These are phyloP conservation scores for Platynereis dumerilii DNA, from an alignment of 2,888 invertebrate species.

Conservation along the genomic window DNA sequence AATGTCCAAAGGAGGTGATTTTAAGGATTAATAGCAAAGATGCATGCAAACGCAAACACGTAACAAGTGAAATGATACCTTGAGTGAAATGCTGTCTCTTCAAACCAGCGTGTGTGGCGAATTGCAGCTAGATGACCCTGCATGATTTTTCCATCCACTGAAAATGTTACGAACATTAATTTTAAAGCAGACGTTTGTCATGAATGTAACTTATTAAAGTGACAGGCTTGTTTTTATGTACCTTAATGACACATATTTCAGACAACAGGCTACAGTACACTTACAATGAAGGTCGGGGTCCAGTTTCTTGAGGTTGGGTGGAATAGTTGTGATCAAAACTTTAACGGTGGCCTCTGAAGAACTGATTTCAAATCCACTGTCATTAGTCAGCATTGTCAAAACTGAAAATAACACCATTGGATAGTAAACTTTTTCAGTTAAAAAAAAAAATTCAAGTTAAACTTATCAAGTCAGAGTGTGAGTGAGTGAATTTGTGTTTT, in stretches of 20 bases:
- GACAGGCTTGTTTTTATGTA: background rate
- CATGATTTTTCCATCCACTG: constrained; percentile 75
- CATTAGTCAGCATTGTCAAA: constrained; percentile 67
- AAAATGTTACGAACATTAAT: constrained; percentile 28
- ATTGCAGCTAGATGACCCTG: constrained; percentile 92
- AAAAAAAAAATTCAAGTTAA: background rate
- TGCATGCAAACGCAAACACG: too few relatives aligned
- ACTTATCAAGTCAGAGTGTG: background rate
- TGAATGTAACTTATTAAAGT: background rate
- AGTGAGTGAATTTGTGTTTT: too few relatives aligned
- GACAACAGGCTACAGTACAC: constrained; percentile 27
- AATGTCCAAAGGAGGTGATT: too few relatives aligned
- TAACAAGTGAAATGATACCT: too few relatives aligned
- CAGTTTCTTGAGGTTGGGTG: constrained; percentile 89
- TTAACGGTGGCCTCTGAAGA: constrained; percentile 85
- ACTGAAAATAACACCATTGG: constrained; percentile 59
- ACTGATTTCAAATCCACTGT: constrained; percentile 87
- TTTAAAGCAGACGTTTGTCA: background rate
- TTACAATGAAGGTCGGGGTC: constrained; percentile 81
- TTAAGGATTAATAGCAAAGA: too few relatives aligned
- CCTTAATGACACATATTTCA: background rate
- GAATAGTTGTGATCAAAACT: constrained; percentile 90
- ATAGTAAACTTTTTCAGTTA: background rate
- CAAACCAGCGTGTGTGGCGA: constrained; percentile 96
- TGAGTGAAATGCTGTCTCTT: constrained; percentile 96